Conservation (phyloP, 2,797 vertebrate genomes). For the Microctenopoma lineatum region DNA sequence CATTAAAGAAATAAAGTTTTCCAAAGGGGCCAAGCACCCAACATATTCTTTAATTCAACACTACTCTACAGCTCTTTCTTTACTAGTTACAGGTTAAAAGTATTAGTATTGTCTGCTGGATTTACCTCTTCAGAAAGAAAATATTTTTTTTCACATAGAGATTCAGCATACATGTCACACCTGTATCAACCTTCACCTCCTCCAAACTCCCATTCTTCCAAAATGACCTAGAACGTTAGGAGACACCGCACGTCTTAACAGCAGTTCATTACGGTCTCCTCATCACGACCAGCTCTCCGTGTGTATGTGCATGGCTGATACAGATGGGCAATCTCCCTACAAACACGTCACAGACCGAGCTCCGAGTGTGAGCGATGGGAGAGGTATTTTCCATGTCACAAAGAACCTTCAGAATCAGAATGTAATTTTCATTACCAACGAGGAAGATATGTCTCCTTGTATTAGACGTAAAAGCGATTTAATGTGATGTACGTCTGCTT, state of each 20-base stretch:
- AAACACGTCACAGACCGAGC: constrained; percentile 34
- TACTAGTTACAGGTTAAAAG: background rate
- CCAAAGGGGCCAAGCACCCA: background rate
- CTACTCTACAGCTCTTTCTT: background rate
- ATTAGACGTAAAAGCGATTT: constrained; percentile 74
- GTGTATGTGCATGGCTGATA: constrained; percentile 15
- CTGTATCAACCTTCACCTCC: background rate
- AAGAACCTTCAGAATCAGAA: constrained; percentile 61
- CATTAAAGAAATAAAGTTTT: background rate
- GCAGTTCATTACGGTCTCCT: constrained; percentile 38
- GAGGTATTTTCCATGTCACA: constrained; percentile 72
- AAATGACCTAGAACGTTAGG: constrained; percentile 21
- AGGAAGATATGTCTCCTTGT: constrained; percentile 73
- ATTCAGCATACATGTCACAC: background rate
- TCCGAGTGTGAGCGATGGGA: constrained; percentile 25
- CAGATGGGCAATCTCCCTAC: constrained; percentile 31
- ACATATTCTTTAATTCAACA: constrained; percentile 10
- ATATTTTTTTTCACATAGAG: too few species aligned
- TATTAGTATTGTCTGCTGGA: too few species aligned
- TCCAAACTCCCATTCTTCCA: constrained; percentile 14
- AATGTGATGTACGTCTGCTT: constrained; percentile 79
- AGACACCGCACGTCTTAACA: constrained; percentile 47
- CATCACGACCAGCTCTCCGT: constrained; percentile 23
- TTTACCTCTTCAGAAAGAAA: too few species aligned
- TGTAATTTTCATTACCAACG: constrained; percentile 76